Evolutionary conservation across 2,797 vertebrate species (phyloP).

Genomic region (Rhynchonycteris naso): DNA sequence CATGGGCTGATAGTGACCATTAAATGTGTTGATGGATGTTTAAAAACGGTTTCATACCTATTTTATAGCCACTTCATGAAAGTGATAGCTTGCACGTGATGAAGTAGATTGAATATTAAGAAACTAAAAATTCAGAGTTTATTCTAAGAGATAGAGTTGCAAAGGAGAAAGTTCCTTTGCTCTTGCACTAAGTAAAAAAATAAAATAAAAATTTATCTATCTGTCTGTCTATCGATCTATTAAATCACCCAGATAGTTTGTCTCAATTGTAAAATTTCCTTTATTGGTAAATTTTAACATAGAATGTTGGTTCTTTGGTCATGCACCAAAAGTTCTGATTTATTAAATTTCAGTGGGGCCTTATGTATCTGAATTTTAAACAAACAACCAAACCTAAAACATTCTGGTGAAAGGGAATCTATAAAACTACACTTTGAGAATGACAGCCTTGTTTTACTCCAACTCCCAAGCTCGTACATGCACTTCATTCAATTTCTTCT

Average conservation of each 20-base stretch:
- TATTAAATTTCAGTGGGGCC: background rate
- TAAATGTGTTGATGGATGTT: background rate
- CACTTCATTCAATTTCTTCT: background rate
- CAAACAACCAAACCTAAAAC: background rate
- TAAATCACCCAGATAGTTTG: background rate
- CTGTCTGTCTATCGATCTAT: too few species aligned
- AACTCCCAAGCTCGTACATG: too few species aligned
- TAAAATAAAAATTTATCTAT: background rate
- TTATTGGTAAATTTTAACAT: background rate
- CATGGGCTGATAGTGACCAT: background rate
- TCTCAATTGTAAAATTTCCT: background rate
- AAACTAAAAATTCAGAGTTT: constrained; percentile 36
- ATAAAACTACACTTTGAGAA: background rate
- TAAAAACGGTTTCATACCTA: background rate
- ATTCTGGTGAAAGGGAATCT: background rate
- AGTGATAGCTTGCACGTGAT: background rate
- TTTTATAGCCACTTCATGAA: constrained; percentile 12
- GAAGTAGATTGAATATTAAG: background rate
- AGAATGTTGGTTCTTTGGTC: background rate
- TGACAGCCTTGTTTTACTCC: background rate
- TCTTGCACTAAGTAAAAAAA: background rate
- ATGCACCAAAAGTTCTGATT: background rate
- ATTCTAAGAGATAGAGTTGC: background rate
- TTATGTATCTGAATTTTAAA: background rate
- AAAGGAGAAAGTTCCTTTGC: background rate